Base-by-base conservation (phyloP, 2,888 invertebrate genomes). In the Mimumesa dahlbomi region DNA sequence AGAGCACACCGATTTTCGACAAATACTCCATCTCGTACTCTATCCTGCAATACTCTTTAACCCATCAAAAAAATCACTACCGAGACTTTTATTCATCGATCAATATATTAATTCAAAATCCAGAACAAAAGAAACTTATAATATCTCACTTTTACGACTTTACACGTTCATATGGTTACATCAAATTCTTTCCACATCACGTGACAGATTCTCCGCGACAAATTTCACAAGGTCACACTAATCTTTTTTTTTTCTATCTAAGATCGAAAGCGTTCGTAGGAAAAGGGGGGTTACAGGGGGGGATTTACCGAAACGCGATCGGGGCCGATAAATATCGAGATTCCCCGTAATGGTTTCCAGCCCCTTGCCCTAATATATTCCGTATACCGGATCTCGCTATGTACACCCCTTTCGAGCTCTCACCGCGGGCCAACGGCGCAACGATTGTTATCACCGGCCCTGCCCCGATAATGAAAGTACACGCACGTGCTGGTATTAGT, bases 381-480 rank as follows among this genome's bases (percentile, higher is more conserved):
- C 69, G 61, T 68, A 74, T 58, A 54, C 71, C 61, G 63, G 68
- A 73, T 81, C 71, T 61, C 58, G 67, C 59, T 46, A 43, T 56
- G 56, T 63, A 57, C 71, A 72, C 58, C 64, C 71, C 70, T 70
- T 72, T 72, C 64, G 59, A 29, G 48, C 64, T 36, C 66, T 58
- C 74, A 63, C 75, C 79, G 70, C 73, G 72, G 76, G 73, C 70
- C 67, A 53, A 69, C 75, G 45, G 73, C 78, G 79, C 81, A n/a
- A 75, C 78, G 86, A 85, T 86, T 83, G 85, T 87, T 87, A 87
- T 87, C 87, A 81, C 81, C 81, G 83, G 78, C 73, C 66, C 81
- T 77, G 82, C 80, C 69, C 78, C 83, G 83, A 86, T 87, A 84
- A 86, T 85, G 85, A 84, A 85, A 85, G 84, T 85, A 85, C 79